Percentiles rank a stretch among this genome's conserved stretches.
These are phyloP conservation scores for Megaceryle maxima DNA, from an alignment of 2,113 vertebrate species.

Conservation along the genomic window DNA sequence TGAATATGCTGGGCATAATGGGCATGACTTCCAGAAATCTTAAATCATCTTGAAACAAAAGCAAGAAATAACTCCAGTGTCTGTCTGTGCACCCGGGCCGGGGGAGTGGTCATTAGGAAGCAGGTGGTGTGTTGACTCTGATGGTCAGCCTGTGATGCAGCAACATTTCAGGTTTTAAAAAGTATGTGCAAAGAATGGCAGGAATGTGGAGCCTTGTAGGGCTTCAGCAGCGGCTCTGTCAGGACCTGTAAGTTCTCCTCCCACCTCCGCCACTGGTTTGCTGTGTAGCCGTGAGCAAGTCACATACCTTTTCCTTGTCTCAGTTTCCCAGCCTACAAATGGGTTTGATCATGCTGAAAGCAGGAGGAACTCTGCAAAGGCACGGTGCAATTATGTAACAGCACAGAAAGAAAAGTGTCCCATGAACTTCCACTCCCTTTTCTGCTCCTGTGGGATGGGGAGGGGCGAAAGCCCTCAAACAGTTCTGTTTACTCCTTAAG, in stretches of 20 bases:
- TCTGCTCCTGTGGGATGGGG: not conserved
- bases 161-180: not conserved
- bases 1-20: not conserved
- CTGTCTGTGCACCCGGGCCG: not conserved
- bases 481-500: not conserved
- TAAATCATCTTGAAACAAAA: not conserved
- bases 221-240: not conserved
- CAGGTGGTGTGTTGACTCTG: not conserved
- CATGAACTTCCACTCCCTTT: not conserved
- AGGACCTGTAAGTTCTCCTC: constrained; percentile 14
- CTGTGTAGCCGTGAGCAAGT: constrained; percentile 8
- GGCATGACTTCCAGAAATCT: constrained; percentile 1
- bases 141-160: constrained; percentile 19
- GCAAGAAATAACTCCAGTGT: not conserved
- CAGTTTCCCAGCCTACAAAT: not conserved
- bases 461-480: not conserved
- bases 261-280: not conserved
- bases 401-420: not conserved
- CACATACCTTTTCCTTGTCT: not conserved
- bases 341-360: not conserved
- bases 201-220: constrained; percentile 15
- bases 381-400: not conserved
- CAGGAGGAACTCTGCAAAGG: not conserved
- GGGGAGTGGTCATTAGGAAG: not conserved
- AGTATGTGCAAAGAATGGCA: constrained; percentile 11